Evolutionary conservation across 2,113 vertebrate genomes (phyloP).

Genomic region (Gavia stellata): DNA sequence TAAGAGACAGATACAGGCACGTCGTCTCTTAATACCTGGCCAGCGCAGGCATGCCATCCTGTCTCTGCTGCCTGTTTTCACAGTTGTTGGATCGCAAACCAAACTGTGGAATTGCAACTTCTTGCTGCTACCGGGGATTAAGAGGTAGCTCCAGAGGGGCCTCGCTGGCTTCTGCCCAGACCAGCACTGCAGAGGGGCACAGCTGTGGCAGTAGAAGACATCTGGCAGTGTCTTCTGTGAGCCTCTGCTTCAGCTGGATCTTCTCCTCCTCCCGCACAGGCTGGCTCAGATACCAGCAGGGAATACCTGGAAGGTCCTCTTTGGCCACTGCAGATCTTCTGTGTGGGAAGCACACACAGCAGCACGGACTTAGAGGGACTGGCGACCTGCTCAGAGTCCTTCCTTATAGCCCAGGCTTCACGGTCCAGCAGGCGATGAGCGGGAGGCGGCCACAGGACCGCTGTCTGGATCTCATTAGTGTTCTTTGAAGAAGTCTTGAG

Average conservation of each 20-base stretch:
- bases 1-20: not conserved
- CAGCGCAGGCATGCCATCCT: not conserved
- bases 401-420: too few relatives aligned
- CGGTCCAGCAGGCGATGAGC: not conserved
- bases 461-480: not conserved
- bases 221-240: not conserved
- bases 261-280: not conserved
- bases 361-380: not conserved
- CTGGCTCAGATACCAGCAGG: not conserved
- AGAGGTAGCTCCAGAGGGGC: not conserved
- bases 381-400: not conserved
- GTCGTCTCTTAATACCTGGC: not conserved
- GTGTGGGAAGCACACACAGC: not conserved
- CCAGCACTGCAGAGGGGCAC: not conserved
- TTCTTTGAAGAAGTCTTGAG: not conserved
- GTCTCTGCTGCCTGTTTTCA: not conserved
- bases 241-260: not conserved
- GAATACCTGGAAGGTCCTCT: not conserved
- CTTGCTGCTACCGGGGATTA: not conserved
- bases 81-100: not conserved
- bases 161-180: not conserved
- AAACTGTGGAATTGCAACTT: not conserved
- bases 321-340: not conserved
- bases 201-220: rapidly evolving
- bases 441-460: not conserved